Evolutionary conservation across 2,113 vertebrate species (phyloP).

Genomic region (Junco hyemalis): DNA sequence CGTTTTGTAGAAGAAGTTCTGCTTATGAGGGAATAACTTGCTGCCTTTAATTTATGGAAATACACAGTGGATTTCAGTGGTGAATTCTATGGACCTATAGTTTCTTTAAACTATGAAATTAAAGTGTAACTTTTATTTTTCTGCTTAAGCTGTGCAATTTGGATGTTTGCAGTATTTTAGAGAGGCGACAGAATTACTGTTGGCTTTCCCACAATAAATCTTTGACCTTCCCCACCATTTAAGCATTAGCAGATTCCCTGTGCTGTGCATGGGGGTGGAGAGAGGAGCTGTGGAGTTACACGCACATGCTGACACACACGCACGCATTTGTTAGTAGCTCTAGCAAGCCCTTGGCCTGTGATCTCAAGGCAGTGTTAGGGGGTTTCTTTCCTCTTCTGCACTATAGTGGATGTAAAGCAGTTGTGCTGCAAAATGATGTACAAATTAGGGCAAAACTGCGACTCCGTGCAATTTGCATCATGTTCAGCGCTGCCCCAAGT

Average conservation of each 20-base stretch:
- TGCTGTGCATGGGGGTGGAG: background rate
- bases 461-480: accelerated
- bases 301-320: background rate
- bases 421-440: background rate
- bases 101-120: background rate
- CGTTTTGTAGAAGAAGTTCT: background rate
- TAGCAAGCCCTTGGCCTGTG: background rate
- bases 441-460: background rate
- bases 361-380: background rate
- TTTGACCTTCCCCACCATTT: constrained; percentile 26
- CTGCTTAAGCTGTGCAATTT: background rate
- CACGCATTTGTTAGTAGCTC: background rate
- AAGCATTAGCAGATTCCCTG: constrained; percentile 25
- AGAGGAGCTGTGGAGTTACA: background rate
- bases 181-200: background rate
- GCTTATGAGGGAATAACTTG: background rate
- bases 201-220: constrained; percentile 33
- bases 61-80: accelerated
- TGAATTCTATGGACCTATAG: background rate
- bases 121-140: background rate
- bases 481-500: background rate
- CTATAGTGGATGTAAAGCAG: background rate
- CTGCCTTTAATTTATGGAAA: background rate
- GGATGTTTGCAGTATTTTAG: background rate
- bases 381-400: background rate